Base-by-base conservation (phyloP, 2,797 vertebrate species). In the Halcyon badia region DNA sequence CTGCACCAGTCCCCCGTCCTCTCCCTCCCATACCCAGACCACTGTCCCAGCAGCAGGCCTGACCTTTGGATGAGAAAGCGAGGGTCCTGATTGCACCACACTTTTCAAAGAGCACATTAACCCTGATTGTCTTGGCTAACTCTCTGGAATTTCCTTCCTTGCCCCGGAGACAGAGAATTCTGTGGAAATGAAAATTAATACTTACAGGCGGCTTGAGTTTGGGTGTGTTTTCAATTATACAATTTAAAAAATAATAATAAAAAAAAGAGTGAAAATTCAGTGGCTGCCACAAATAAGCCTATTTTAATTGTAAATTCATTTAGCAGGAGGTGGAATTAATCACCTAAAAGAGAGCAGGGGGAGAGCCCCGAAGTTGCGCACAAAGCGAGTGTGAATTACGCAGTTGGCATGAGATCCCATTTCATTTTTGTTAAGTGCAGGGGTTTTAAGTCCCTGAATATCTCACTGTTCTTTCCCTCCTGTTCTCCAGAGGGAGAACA, bases 91-190 rank as follows among this genome's bases (percentile, higher is more conserved):
- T 93, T 86, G 76, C 42, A 94, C 93, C 87, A 96, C 87, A 82
- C 92, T 94, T 95, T 77, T 95, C 83, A 94, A 94, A 97, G 82
- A 97, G 85, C 85, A 92, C 93, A 92, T 98, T 89, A 97, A 95
- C 91, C 95, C 92, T 97, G 97, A 98, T 97, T 97, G 95, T 97
- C 97, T 97, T 97, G 97, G 95, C 97, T 93, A 96, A 96, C 92
- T 90, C 93, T 91, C 91, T 97, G 97, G 97, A 97, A 98, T 97
- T 97, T 97, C 97, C 97, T 97, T 98, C 96, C 97, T 96, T 96
- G 96, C 96, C 92, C 91, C 3, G 83, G 96, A 97, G 95, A 97
- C 91, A 91, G 88, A 93, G 86, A 75, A 89, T 97, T 97, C 90
- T 96, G 90, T 95, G 94, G 96, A 97, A 96, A 92, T 92, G 95